phyloP scores from a whole-genome alignment of 2,888 invertebrate genomes.

The Rutpela maculata region DNA sequence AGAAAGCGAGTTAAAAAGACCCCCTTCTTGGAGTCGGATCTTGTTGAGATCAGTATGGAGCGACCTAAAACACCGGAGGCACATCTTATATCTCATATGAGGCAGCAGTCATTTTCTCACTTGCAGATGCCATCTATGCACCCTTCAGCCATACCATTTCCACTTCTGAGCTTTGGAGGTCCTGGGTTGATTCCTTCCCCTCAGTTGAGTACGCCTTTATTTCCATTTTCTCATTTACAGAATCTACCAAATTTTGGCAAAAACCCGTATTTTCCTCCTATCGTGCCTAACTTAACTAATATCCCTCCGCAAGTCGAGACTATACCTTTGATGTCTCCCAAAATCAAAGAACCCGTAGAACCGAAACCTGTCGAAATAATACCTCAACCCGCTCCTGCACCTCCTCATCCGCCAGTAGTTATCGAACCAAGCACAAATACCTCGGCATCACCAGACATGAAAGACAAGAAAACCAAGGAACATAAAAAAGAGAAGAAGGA shows the following conservation, averaged over 20 bases:
- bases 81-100: constrained; percentile 58
- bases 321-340: constrained; percentile 59
- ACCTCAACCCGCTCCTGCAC: constrained; percentile 51
- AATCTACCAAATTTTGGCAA: constrained; percentile 76
- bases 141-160: constrained; percentile 73
- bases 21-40: constrained; percentile 61
- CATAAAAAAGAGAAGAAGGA: constrained; percentile 81
- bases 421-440: constrained; percentile 27
- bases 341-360: constrained; percentile 47
- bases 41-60: constrained; percentile 67
- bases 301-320: constrained; percentile 69
- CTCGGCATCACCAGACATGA: constrained; percentile 34
- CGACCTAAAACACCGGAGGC: constrained; percentile 72
- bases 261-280: constrained; percentile 77
- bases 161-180: constrained; percentile 76
- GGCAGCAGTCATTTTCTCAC: constrained; percentile 48
- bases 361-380: constrained; percentile 53
- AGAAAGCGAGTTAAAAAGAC: constrained; percentile 60
- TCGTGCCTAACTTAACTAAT: constrained; percentile 76
- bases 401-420: constrained; percentile 33
- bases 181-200: constrained; percentile 60
- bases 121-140: constrained; percentile 55
- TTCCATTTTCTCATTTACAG: constrained; percentile 69
- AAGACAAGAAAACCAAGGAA: constrained; percentile 69
- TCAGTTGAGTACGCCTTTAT: constrained; percentile 61